Evolutionary conservation across 1,140 invertebrate species (phyloP).

Genomic region (Drosophila funebris): DNA sequence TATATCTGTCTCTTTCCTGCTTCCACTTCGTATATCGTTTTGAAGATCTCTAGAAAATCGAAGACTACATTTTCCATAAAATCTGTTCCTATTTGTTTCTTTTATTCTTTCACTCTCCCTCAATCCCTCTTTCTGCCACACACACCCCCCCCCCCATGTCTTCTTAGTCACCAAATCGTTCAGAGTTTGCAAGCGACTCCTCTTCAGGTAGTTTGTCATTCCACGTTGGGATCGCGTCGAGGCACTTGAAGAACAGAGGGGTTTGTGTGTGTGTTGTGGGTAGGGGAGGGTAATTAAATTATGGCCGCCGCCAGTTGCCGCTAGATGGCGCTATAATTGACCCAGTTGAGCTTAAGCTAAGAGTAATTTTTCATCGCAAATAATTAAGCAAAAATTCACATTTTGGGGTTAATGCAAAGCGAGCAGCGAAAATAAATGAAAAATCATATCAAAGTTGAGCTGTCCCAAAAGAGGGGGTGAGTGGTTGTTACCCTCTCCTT

Average conservation of each 20-base stretch:
- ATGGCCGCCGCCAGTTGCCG: constrained; percentile 20
- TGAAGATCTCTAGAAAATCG: too few relatives aligned
- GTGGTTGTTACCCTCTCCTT: neutral
- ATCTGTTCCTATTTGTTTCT: too few relatives aligned
- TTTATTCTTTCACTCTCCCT: too few relatives aligned
- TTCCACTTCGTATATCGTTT: too few relatives aligned
- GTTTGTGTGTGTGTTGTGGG: neutral
- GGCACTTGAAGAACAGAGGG: neutral
- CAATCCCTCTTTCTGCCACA: too few relatives aligned
- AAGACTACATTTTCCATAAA: too few relatives aligned
- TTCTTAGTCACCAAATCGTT: neutral
- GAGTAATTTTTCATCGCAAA: constrained; percentile 58
- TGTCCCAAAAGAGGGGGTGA: constrained; percentile 1
- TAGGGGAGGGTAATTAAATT: constrained; percentile 42
- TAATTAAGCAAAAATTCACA: constrained; percentile 48
- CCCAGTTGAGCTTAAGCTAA: constrained; percentile 13
- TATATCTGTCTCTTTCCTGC: too few relatives aligned
- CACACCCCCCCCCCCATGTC: too few relatives aligned
- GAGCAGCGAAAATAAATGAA: constrained; percentile 57
- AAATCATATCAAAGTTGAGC: constrained; percentile 66
- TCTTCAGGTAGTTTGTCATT: neutral
- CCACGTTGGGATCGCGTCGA: neutral
- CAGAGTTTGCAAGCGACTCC: neutral
- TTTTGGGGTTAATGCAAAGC: constrained; percentile 39
- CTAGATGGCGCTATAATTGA: constrained; percentile 39